phyloP scores from a whole-genome alignment of 1,140 invertebrate genomes.

The Parasteatoda tepidariorum region DNA sequence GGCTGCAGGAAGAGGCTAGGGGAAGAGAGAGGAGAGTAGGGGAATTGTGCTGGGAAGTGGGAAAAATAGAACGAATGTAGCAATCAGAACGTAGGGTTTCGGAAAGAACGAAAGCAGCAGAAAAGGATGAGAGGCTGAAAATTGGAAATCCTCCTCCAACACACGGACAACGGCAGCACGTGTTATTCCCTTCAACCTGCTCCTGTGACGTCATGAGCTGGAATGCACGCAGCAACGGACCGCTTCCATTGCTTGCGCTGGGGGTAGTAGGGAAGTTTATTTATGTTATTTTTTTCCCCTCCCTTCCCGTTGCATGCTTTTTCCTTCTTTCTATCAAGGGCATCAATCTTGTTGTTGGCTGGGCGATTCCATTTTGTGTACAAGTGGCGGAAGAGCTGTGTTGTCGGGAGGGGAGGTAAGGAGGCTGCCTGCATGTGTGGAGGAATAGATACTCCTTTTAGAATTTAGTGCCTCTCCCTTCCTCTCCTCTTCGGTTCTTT shows the following conservation, averaged over 20 bases:
- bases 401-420: neutral
- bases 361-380: conserved; percentile 17
- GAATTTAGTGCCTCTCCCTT: no score
- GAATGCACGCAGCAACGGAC: conserved; percentile 28
- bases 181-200: conserved; percentile 21
- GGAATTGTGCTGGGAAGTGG: neutral
- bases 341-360: conserved; percentile 33
- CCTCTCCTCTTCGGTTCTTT: neutral
- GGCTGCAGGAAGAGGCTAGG: neutral
- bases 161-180: conserved; percentile 6
- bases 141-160: conserved; percentile 16
- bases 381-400: neutral
- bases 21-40: neutral
- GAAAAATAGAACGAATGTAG: neutral
- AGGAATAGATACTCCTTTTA: neutral
- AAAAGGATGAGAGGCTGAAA: conserved; percentile 26
- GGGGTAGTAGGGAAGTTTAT: neutral
- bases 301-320: neutral
- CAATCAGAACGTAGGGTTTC: neutral
- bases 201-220: conserved; percentile 29
- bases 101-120: conserved; percentile 4
- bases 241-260: conserved; percentile 11
- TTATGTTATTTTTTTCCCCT: neutral
- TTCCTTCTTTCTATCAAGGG: conserved; percentile 14
- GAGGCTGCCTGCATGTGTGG: neutral